Percentiles rank a stretch among this genome's conserved stretches.
phyloP scores from a whole-genome alignment of 2,113 vertebrate species.

The Oryzias javanicus region DNA sequence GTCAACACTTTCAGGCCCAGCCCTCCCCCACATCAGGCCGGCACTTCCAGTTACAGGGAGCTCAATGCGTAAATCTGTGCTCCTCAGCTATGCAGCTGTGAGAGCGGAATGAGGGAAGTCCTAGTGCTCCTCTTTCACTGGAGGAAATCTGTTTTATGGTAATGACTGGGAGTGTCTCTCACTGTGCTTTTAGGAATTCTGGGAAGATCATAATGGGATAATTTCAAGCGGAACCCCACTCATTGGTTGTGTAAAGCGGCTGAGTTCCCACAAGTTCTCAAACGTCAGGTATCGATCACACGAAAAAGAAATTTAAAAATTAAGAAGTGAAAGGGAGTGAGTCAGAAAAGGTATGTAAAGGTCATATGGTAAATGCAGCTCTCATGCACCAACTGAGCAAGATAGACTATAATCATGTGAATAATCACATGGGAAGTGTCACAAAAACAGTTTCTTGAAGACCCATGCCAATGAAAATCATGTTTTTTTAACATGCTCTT shows the following conservation, averaged over 20 bases:
- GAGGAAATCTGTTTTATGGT: constrained; percentile 14
- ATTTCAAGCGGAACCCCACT: constrained; percentile 12
- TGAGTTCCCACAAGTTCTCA: constrained; percentile 26
- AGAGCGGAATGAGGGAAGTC: constrained; percentile 14
- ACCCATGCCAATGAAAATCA: too few relatives aligned
- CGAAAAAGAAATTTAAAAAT: constrained; percentile 38
- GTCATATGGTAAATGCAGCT: not conserved
- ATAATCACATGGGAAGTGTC: too few relatives aligned
- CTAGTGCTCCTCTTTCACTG: constrained; percentile 1
- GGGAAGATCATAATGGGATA: constrained; percentile 42
- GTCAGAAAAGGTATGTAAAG: constrained; percentile 21
- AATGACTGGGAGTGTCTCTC: constrained; percentile 47
- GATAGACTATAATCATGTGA: too few relatives aligned
- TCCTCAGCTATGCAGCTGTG: constrained; percentile 60
- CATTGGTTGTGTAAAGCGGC: constrained; percentile 3
- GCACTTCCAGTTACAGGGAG: constrained; percentile 55
- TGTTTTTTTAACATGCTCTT: too few relatives aligned
- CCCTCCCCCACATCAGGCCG: constrained; percentile 48
- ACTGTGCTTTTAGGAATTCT: constrained; percentile 25
- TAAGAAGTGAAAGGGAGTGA: constrained; percentile 41
- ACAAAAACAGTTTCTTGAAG: too few relatives aligned
- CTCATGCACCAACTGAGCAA: not conserved
- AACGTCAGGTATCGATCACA: constrained; percentile 17
- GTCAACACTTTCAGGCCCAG: constrained; percentile 25
- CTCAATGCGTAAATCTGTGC: constrained; percentile 44